phyloP scores from a whole-genome alignment of 2,113 vertebrate species.

The Hypanus sabinus region DNA sequence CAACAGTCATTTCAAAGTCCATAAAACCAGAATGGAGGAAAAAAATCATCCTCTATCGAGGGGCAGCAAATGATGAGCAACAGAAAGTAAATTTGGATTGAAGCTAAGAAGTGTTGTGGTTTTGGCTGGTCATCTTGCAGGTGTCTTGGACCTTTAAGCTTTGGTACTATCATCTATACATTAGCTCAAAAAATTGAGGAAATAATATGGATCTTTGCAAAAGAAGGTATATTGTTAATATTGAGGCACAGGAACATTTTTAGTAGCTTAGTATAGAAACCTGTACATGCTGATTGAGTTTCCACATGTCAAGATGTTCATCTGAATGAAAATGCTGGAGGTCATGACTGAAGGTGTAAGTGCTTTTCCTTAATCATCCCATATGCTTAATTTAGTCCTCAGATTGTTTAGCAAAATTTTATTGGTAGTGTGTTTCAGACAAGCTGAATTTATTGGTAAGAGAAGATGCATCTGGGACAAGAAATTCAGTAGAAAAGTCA shows the following conservation, averaged over 20 bases:
- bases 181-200: background rate
- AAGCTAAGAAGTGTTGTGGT: background rate
- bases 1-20: no score
- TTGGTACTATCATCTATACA: background rate
- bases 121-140: background rate
- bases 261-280: background rate
- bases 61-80: background rate
- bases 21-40: no score
- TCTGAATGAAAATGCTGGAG: background rate
- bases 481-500: background rate
- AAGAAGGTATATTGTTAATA: background rate
- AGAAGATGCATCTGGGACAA: conserved; percentile 45
- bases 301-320: background rate
- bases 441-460: conserved; percentile 66
- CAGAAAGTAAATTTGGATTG: background rate
- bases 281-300: background rate
- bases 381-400: background rate
- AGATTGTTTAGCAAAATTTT: conserved; percentile 38
- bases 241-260: background rate
- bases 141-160: background rate
- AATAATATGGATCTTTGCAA: background rate
- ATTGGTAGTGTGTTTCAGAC: conserved; percentile 71
- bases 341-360: background rate
- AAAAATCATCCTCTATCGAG: no score
- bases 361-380: background rate